Conservation (phyloP, 2,888 invertebrate genomes). For the Cheiracanthium punctorium region DNA sequence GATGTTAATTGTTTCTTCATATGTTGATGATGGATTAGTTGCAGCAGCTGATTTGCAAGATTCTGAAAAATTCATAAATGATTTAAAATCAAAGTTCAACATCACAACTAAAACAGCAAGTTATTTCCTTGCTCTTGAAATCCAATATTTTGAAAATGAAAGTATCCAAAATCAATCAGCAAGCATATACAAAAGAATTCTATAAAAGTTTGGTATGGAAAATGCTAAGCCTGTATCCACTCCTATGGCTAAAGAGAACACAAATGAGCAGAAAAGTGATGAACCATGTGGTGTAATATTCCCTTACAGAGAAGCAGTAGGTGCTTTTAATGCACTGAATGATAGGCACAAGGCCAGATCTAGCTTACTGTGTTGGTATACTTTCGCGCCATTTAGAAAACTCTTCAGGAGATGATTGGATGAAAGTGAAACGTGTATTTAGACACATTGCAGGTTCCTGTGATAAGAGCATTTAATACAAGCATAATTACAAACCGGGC, state of each 20-base stretch:
- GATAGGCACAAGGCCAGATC: slow-evolving; percentile 49
- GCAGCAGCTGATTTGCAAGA: slow-evolving; percentile 20
- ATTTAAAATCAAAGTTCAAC: slow-evolving; percentile 29
- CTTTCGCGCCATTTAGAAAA: slow-evolving; percentile 34
- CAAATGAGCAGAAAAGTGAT: too few relatives aligned
- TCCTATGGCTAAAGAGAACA: too few relatives aligned
- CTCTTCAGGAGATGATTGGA: slow-evolving; percentile 6
- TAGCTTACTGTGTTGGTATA: slow-evolving; percentile 42
- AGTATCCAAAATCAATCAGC: slow-evolving; percentile 25
- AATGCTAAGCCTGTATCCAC: not conserved
- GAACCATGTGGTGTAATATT: not conserved
- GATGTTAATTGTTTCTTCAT: slow-evolving; percentile 20
- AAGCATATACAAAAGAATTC: slow-evolving; percentile 21
- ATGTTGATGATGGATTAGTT: slow-evolving; percentile 49
- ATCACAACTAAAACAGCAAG: not conserved
- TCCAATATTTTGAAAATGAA: not conserved
- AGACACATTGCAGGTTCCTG: slow-evolving; percentile 22
- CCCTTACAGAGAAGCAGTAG: slow-evolving; percentile 26
- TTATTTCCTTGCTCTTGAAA: slow-evolving; percentile 30
- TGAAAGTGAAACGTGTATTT: slow-evolving; percentile 24
- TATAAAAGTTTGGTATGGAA: slow-evolving; percentile 37
- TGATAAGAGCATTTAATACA: not conserved
- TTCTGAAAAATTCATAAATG: slow-evolving; percentile 11
- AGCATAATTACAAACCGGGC: not conserved
- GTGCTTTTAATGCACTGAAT: slow-evolving; percentile 46